Evolutionary conservation across 2,888 invertebrate genomes (phyloP), one percentile per base, ranked within the genome.

Genomic region (Teleiodes luculella): DNA sequence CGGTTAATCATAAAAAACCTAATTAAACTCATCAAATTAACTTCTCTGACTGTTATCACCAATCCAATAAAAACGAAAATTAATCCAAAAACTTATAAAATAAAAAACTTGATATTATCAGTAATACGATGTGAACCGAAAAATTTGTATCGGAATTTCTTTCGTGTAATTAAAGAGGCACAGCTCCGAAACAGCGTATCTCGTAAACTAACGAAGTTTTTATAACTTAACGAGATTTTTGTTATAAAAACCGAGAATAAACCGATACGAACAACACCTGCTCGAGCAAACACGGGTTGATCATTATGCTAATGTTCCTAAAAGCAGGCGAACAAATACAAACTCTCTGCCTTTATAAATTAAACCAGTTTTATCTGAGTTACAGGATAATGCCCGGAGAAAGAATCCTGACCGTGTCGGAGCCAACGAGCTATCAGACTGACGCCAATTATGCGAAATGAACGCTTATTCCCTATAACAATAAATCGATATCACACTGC

Each of bases 241-340:
- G 81, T 80, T 78, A 82, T 84, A 86, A 86, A 86, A 87, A 83
- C 83, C 69, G 82, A 85, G 84, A 86, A 86, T 85, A 81, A 84
- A 83, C 84, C 79, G 82, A 86, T 84, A 84, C 72, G 78, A 74
- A 76, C 80, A 71, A 85, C 88, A 89, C 88, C 88, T 89, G 88
- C 86, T 86, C 78, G 79, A 82, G 85, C 85, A 83, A 84, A 86
- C 80, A 76, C 80, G 77, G 74, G 80, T 76, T 80, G 77, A 82
- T 84, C 83, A 85, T 87, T 86, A 87, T 85, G 86, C 76, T 87
- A 87, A 87, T 88, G 78, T 75, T 74, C 65, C 74, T 79, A 80
- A 80, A 84, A 80, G 54, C 52, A 54, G 57, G 52, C 70, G 68
- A 69, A 57, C 68, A 63, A 76, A 81, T 80, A 74, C 68, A 63